Evolutionary conservation across 2,113 vertebrate species (phyloP).

Genomic region (Lagopus leucura): DNA sequence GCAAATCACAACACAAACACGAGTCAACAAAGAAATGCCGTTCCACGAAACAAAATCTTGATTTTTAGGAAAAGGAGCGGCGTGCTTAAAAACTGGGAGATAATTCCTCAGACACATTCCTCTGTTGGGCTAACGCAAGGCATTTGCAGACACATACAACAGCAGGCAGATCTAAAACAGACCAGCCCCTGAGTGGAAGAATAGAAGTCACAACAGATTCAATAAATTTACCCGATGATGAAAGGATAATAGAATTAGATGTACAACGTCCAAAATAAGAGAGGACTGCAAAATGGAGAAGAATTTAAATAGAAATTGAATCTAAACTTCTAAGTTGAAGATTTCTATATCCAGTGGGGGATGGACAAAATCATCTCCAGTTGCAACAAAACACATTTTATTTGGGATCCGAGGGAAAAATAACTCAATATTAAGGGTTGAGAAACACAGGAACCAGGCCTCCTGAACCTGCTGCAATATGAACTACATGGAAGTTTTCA

Average conservation of each 20-base stretch:
- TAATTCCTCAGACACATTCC: constrained; percentile 37
- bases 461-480: background rate
- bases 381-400: background rate
- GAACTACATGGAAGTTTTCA: constrained; percentile 39
- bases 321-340: background rate
- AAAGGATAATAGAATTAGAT: background rate
- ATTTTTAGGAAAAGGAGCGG: constrained; percentile 19
- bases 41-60: background rate
- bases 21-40: constrained; percentile 11
- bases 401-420: background rate
- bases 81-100: background rate
- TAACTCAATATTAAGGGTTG: background rate
- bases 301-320: background rate
- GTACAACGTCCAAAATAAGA: background rate
- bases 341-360: background rate
- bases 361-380: background rate
- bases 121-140: constrained; percentile 25
- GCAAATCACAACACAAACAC: background rate
- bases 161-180: constrained; percentile 33
- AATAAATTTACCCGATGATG: background rate
- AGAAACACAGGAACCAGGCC: background rate
- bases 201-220: constrained; percentile 14
- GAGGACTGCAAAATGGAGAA: background rate
- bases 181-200: background rate
- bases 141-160: background rate